phyloP scores from a whole-genome alignment of 2,113 vertebrate genomes.

The Elephantulus edwardii region DNA sequence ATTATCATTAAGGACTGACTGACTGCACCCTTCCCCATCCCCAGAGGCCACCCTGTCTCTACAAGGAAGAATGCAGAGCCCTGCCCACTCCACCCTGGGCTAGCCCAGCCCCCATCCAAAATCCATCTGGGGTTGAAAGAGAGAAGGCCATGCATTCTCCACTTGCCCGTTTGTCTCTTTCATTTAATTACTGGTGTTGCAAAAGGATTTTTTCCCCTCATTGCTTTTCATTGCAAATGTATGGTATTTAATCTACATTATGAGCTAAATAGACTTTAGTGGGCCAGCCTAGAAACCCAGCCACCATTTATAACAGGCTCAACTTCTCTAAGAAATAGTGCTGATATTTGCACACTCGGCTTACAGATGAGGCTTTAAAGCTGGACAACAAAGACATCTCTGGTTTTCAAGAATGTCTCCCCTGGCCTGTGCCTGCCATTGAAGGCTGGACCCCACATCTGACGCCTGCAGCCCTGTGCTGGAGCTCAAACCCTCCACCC shows the following conservation, averaged over 20 bases:
- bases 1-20: too few relatives aligned
- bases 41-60: too few relatives aligned
- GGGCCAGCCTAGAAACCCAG: constrained; percentile 54
- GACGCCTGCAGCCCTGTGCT: background rate
- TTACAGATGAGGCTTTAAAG: constrained; percentile 56
- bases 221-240: constrained; percentile 67
- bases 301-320: constrained; percentile 61
- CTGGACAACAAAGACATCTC: too few relatives aligned
- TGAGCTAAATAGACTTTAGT: constrained; percentile 69
- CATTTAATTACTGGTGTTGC: constrained; percentile 71
- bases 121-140: constrained; percentile 1
- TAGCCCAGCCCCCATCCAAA: background rate
- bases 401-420: too few relatives aligned
- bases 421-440: background rate
- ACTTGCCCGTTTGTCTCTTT: constrained; percentile 39
- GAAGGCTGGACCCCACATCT: background rate
- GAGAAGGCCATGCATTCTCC: constrained; percentile 63
- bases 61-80: too few relatives aligned
- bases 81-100: background rate
- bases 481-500: background rate
- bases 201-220: constrained; percentile 48
- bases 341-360: background rate
- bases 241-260: constrained; percentile 66
- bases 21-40: too few relatives aligned
- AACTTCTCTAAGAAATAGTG: too few relatives aligned